Base-by-base conservation (phyloP, 2,113 vertebrate genomes). In the Oncorhynchus nerka region DNA sequence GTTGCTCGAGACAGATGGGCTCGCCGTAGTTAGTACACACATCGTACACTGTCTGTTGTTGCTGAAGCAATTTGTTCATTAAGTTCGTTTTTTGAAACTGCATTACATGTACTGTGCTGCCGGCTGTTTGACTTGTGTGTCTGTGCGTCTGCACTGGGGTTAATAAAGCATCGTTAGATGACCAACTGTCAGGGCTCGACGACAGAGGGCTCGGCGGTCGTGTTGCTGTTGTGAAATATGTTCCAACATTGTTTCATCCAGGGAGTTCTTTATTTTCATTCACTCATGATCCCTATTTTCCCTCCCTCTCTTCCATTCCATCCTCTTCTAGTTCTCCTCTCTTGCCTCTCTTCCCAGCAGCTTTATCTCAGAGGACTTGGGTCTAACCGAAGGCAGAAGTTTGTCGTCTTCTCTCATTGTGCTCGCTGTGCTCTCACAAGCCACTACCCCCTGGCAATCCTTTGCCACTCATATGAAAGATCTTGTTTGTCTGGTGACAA, bases 221-320 rank as follows among this genome's bases (percentile, higher is more conserved):
- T 28, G 59, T 66, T 75, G 73, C 68, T 81, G 71, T 81, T 85
- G 76, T 87, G 75, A 85, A 62, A 61, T 48, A 75, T 64, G 64
- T 16, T 82, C 34, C 26, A 73, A 67, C 69, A 7, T 69, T 24
- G 51, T 51, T 67, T 74, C 62, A 64, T 71, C 24, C 0, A 22
- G 26, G 19, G 66, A 74, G 15, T 45, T 64, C 68, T 61, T 45
- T 59, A 66, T 61, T 67, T 45, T 19, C 32, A 65, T 51, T 48
- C 48, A 66, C 66, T 77, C 70, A 6, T 61, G 1, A n/a, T 74
- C 68, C 15, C 62, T 76, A 68, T 85, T 79, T 65, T 68, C 0
- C 48, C 34, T 69, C 64, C 48, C 45, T 51, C 34, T 39, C 4
- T 71, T 74, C 69, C 19, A 77, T 45, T 68, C 34, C 65, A 8